phyloP scores from a whole-genome alignment of 1,140 invertebrate species.

The Teleogryllus occipitalis region DNA sequence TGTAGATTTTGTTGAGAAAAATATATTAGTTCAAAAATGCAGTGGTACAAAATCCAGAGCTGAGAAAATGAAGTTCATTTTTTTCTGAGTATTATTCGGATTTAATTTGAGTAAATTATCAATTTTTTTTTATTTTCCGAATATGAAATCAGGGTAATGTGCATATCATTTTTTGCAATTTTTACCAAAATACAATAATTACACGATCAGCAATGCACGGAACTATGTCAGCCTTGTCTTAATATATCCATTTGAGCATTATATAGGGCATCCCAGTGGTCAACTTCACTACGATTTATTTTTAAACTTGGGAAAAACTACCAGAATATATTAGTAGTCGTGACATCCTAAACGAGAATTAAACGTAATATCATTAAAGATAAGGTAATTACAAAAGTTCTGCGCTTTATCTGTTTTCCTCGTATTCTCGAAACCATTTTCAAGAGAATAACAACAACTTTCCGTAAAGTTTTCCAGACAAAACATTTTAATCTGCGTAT shows the following conservation, averaged over 20 bases:
- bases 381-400: not conserved
- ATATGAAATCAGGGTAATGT: too few species aligned
- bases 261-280: not conserved
- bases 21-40: too few species aligned
- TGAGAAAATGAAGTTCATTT: too few species aligned
- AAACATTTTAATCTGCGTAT: not conserved
- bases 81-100: too few species aligned
- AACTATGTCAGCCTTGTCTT: too few species aligned
- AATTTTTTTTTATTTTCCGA: too few species aligned
- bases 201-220: too few species aligned
- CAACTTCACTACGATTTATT: not conserved
- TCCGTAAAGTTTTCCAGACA: not conserved
- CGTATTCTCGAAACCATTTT: not conserved
- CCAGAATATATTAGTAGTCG: not conserved
- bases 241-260: too few species aligned
- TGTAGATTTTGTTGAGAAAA: too few species aligned
- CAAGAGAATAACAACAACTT: slow-evolving; percentile 1
- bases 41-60: too few species aligned
- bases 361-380: not conserved
- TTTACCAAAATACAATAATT: not conserved
- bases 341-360: not conserved
- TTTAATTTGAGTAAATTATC: too few species aligned
- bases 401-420: not conserved
- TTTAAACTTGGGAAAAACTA: not conserved
- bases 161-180: not conserved